A percentile compares a stretch with the other conserved stretches of the same genome.
phyloP scores from a whole-genome alignment of 2,797 vertebrate species.

The Eulemur coronatus region DNA sequence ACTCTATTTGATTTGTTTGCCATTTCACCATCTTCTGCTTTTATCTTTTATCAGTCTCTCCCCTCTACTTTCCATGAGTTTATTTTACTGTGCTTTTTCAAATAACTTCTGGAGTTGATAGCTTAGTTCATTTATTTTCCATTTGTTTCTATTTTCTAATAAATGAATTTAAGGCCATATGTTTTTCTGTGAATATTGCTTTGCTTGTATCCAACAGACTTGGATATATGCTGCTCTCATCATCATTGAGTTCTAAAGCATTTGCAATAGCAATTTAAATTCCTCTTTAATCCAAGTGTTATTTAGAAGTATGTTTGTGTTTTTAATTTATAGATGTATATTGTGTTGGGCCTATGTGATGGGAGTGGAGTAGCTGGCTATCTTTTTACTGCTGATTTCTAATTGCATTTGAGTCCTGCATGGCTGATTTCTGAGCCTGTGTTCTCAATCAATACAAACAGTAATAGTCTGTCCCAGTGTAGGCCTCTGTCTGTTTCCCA shows the following conservation, averaged over 20 bases:
- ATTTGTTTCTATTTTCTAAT: conserved; percentile 55
- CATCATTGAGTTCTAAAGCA: conserved; percentile 18
- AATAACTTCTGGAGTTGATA: not conserved
- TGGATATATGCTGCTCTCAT: not conserved
- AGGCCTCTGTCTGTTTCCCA: not conserved
- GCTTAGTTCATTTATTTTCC: conserved; percentile 52
- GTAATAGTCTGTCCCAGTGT: not conserved
- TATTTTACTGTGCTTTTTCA: conserved; percentile 37
- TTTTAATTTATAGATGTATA: conserved; percentile 30
- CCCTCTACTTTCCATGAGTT: not conserved
- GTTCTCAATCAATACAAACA: conserved; percentile 34
- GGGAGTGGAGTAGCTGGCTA: not conserved
- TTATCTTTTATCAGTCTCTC: conserved; percentile 28
- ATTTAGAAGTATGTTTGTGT: not conserved
- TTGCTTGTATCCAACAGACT: not conserved
- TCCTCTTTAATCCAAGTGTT: conserved; percentile 34
- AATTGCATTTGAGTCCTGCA: conserved; percentile 30
- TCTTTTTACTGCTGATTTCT: conserved; percentile 44
- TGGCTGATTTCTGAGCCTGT: conserved; percentile 24
- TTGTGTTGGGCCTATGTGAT: not conserved
- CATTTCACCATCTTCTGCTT: conserved; percentile 35
- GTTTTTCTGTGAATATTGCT: conserved; percentile 32
- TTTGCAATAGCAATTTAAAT: conserved; percentile 51
- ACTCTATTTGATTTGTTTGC: conserved; percentile 43
- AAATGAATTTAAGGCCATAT: conserved; percentile 29